Percentiles rank a stretch among this genome's conserved stretches.
These are phyloP conservation scores for Cettia cetti DNA, from an alignment of 2,113 vertebrate species.

Conservation along the genomic window DNA sequence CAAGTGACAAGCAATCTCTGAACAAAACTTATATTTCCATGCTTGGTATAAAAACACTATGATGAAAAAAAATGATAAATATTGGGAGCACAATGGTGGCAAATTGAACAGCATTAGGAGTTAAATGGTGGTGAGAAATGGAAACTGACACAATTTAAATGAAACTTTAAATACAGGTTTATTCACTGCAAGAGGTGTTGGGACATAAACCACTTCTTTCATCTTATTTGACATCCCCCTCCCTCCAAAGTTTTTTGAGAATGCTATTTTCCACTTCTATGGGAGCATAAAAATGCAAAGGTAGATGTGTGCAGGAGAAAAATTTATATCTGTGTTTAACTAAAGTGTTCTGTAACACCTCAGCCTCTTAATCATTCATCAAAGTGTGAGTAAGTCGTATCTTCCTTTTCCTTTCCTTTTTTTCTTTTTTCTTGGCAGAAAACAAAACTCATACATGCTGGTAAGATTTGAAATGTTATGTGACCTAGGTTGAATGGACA, in stretches of 20 bases:
- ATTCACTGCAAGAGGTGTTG: not conserved
- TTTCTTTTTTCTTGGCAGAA: not conserved
- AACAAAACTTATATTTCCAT: conserved; percentile 5
- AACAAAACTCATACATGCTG: not conserved
- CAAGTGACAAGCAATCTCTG: not conserved
- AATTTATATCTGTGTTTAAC: not conserved
- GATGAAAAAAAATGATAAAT: not conserved
- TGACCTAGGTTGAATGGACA: not conserved
- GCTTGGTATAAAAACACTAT: not conserved
- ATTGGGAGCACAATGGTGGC: not conserved
- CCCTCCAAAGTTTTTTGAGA: not conserved
- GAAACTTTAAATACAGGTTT: conserved; percentile 15
- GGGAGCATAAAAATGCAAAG: not conserved
- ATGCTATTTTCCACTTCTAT: not conserved
- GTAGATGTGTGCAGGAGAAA: not conserved
- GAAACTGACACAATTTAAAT: conserved; percentile 37
- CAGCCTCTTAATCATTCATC: not conserved
- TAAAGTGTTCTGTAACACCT: not conserved
- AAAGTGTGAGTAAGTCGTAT: not conserved
- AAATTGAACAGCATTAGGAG: conserved; percentile 41
- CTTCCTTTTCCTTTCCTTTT: not conserved
- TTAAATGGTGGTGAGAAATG: conserved; percentile 48
- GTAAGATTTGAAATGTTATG: not conserved
- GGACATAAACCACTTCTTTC: not conserved
- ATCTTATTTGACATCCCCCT: not conserved